Evolutionary conservation across 2,888 invertebrate species (phyloP), one percentile per base, ranked within the genome.

Genomic region (Ferrisia virgata): DNA sequence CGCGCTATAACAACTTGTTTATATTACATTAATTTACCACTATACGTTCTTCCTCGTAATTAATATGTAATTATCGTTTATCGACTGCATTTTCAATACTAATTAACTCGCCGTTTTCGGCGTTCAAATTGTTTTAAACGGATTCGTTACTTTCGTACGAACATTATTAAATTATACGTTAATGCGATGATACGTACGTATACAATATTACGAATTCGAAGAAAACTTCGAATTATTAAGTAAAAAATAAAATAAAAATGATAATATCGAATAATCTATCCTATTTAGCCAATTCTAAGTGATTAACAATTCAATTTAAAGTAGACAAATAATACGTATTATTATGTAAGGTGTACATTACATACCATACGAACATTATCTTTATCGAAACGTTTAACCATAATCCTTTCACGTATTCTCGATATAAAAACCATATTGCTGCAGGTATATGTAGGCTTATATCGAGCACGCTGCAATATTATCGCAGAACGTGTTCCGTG

Each of bases 41-140:
- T 18, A 18, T 18, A 13, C 43, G 43, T 13, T 43, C 18, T 47
- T 47, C 47, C 18, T n/a, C n/a, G 18, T 47, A 47, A 47, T 47
- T 47, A 47, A 47, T 47, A 47, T 47, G 47, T 47, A 47, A 39
- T 39, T 39, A 39, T 39, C 39, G 39, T 9, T 28, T 64, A 64
- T 64, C 8, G 53, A 11, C 53, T 53, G 15, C 53, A 6, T 64
- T 28, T 53, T 64, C 6, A 22, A 64, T 64, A 6, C 64, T 64
- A 64, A 64, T 64, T 64, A 64, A 64, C 64, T 53, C 53, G 13
- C 25, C 64, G 28, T 64, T 64, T 64, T 64, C 64, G 64, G n/a
- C n/a, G n/a, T n/a, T 64, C 28, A 64, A 64, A 64, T 64, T 64
- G 25, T 64, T 64, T 64, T 64, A 64, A 64, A 64, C 64, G 64